Conservation (phyloP, 2,888 invertebrate species). For the Nephrotoma appendiculata region DNA sequence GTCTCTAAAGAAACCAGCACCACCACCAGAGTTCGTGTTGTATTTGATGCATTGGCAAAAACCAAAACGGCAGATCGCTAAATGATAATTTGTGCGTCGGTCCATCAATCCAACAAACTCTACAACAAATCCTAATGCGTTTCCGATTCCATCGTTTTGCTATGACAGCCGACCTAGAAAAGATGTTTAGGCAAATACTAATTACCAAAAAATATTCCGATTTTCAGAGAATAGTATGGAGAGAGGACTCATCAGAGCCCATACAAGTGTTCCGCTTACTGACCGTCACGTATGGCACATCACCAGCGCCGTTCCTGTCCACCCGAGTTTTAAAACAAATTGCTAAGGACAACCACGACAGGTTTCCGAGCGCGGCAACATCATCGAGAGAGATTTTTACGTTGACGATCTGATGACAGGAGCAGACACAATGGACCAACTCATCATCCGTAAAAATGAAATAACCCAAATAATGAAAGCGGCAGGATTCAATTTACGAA, state of each 20-base stretch:
- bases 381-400: constrained; percentile 14
- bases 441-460: background rate
- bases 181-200: background rate
- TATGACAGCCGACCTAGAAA: background rate
- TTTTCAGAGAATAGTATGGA: background rate
- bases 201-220: background rate
- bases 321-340: background rate
- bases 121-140: background rate
- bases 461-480: background rate
- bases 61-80: background rate
- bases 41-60: background rate
- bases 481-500: too few relatives aligned
- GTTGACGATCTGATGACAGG: constrained; percentile 16
- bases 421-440: constrained; percentile 7
- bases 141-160: background rate
- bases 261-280: background rate
- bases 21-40: background rate
- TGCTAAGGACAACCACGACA: constrained; percentile 13
- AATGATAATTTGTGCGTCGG: background rate
- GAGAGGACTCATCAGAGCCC: background rate
- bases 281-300: too few relatives aligned
- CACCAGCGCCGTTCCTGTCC: too few relatives aligned
- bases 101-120: background rate
- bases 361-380: constrained; percentile 14
- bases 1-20: background rate